Conservation (phyloP, 2,797 vertebrate species). For the Spatula clypeata region DNA sequence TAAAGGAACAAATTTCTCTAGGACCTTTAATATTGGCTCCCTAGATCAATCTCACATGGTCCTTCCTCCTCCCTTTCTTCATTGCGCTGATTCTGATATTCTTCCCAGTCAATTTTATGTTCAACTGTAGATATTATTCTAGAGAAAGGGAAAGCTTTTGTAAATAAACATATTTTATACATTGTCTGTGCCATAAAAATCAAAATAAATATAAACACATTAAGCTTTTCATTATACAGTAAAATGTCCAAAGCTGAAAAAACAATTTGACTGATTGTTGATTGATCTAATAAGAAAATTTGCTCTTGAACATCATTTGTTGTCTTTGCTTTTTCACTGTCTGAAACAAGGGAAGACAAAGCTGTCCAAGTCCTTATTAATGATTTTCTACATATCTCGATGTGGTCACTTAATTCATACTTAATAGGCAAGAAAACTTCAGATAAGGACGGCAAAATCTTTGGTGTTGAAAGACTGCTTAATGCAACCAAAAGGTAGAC, state of each 20-base stretch:
- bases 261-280: background rate
- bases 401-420: background rate
- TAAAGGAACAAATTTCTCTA: background rate
- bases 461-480: background rate
- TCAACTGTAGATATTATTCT: background rate
- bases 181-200: background rate
- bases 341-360: background rate
- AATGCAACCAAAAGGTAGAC: background rate
- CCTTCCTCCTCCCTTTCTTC: background rate
- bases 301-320: background rate
- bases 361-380: background rate
- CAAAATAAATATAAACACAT: background rate
- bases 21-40: background rate
- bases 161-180: background rate
- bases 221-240: background rate
- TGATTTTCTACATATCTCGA: background rate
- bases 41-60: rapidly evolving
- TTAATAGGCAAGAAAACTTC: background rate
- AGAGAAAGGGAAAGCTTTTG: background rate
- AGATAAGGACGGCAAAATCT: background rate
- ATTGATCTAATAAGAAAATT: background rate
- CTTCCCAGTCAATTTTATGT: background rate
- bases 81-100: background rate
- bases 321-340: background rate
- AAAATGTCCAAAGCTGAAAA: background rate